A percentile compares a stretch with the other conserved stretches of the same genome.
Evolutionary conservation across 2,888 invertebrate species (phyloP).

Genomic region (Calameuta pallipes): DNA sequence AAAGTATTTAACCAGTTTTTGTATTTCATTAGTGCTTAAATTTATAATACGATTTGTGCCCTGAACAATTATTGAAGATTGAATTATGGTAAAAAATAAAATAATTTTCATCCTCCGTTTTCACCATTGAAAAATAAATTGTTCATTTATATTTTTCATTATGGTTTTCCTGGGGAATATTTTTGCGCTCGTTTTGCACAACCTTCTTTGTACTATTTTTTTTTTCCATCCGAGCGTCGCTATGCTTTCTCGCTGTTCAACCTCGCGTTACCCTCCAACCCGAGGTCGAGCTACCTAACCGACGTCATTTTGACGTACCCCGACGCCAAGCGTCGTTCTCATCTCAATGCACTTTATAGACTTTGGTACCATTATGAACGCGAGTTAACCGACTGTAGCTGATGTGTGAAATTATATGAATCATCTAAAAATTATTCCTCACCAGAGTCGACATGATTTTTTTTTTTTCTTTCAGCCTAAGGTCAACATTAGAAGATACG

Average conservation of each 20-base stretch:
- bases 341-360: background rate
- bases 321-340: background rate
- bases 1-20: background rate
- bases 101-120: slow-evolving; percentile 12
- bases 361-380: background rate
- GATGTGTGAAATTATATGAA: background rate
- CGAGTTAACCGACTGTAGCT: background rate
- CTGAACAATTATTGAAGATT: background rate
- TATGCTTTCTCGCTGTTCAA: background rate
- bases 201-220: background rate
- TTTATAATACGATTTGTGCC: background rate
- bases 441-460: background rate
- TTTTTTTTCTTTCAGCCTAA: background rate
- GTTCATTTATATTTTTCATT: slow-evolving; percentile 47
- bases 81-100: background rate
- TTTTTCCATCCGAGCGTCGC: background rate
- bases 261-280: background rate
- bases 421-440: background rate
- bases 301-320: background rate
- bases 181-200: background rate
- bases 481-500: too few relatives aligned
- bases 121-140: slow-evolving; percentile 40
- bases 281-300: background rate
- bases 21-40: background rate
- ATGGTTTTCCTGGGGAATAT: background rate